These are phyloP conservation scores for Octomys mimax DNA, from an alignment of 2,797 vertebrate genomes.

Conservation along the genomic window DNA sequence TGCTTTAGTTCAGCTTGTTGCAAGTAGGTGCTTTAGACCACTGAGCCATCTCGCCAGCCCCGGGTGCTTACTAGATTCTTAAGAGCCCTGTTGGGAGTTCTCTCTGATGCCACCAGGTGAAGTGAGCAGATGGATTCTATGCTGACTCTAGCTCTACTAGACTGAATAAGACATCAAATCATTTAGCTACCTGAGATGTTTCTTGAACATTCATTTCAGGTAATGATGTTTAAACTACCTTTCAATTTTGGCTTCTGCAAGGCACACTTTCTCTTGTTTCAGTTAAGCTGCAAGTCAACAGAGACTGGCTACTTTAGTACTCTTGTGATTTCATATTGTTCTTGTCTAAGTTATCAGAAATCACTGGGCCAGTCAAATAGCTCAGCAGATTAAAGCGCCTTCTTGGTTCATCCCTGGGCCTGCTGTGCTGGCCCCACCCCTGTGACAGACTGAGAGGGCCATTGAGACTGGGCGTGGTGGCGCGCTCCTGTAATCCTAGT, in stretches of 20 bases:
- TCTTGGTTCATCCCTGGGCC: too few relatives aligned
- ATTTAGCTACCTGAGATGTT: neutral
- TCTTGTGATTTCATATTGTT: neutral
- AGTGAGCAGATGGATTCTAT: neutral
- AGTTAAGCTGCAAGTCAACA: neutral
- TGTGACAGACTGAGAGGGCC: too few relatives aligned
- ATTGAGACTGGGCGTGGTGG: too few relatives aligned
- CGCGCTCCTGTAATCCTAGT: too few relatives aligned
- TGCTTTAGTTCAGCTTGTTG: too few relatives aligned
- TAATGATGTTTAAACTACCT: conserved; percentile 25
- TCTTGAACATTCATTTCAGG: neutral
- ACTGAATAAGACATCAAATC: neutral
- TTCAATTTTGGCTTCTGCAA: conserved; percentile 18
- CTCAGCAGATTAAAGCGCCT: too few relatives aligned
- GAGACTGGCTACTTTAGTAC: neutral
- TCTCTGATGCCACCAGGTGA: neutral
- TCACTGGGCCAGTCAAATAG: neutral
- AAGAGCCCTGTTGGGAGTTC: neutral
- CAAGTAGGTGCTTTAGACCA: too few relatives aligned
- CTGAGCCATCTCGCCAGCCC: too few relatives aligned
- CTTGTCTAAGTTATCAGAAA: conserved; percentile 57
- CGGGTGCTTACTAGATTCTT: too few relatives aligned
- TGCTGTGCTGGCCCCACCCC: too few relatives aligned
- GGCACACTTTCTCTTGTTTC: conserved; percentile 33
- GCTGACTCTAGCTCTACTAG: neutral